Base-by-base conservation (phyloP, 2,888 invertebrate genomes). In the Eristalis pertinax region DNA sequence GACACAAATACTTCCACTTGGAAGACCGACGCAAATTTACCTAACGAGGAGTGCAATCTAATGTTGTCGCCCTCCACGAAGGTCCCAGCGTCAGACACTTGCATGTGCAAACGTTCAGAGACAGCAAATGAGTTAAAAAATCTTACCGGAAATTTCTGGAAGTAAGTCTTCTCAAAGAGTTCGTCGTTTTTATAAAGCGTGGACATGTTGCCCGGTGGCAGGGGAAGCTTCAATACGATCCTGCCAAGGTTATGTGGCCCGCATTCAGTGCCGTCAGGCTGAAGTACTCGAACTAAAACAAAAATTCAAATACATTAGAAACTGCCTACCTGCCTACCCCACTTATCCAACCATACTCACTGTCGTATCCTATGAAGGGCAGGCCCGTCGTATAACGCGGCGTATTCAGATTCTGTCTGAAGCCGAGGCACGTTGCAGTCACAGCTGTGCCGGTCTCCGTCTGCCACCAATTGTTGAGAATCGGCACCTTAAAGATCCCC, bases 401-500 rank as follows among this genome's bases (percentile, higher is more conserved):
- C 0, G 97, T 96, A 85, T 94, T 94, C 0, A 95, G 93, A 90
- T 94, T 95, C 58, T 96, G 95, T 0, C 95, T 96, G 60, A 97
- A 95, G 0, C 97, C 98, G 10, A 97, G 91, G 91, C 97, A 97
- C 0, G 96, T 95, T 0, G 97, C 96, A 0, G 98, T 97, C 78
- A 99, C 97, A 0, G 98, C 96, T 84, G 97, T 97, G 0, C 98
- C 98, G 0, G 97, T 97, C 93, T 99, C 99, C 1, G 99, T 98
- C 94, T 99, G 99, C 98, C 99, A 99, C 98, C 98, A 99, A 92
- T 99, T 97, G 92, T 99, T 98, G 73, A 98, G 92, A 3, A 98
- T 94, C 0, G 97, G 97, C 10, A 96, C 96, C 78, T 95, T 94
- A 90, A 97, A 96, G 8, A 94, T 94, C 80, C 94, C 94, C 90